Conservation (phyloP, 2,888 invertebrate genomes). For the Aquatica leii region DNA sequence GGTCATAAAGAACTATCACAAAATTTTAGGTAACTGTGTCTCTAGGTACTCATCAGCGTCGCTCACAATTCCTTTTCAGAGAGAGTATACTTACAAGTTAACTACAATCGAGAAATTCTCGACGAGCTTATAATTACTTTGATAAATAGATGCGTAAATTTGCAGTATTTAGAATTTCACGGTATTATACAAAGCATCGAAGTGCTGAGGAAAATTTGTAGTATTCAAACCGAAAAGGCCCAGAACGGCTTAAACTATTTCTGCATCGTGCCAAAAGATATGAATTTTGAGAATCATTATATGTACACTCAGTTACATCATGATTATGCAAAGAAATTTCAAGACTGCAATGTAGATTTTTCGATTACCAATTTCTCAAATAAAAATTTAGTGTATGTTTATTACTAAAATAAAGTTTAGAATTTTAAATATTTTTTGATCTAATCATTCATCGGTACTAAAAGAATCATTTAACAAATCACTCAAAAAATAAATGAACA, state of each 20-base stretch:
- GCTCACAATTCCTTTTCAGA: constrained; percentile 48
- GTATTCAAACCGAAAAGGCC: constrained; percentile 6
- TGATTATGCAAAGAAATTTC: constrained; percentile 53
- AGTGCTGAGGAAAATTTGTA: constrained; percentile 53
- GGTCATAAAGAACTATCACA: constrained; percentile 58
- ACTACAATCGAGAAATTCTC: constrained; percentile 61
- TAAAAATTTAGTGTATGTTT: constrained; percentile 28
- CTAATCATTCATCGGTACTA: too few relatives aligned
- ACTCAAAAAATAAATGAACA: too few relatives aligned
- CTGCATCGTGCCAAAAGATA: constrained; percentile 55
- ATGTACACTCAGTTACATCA: constrained; percentile 53
- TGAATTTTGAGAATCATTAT: constrained; percentile 53
- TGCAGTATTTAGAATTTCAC: constrained; percentile 60
- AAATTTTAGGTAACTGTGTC: constrained; percentile 57
- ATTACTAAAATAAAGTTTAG: constrained; percentile 23
- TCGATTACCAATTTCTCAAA: constrained; percentile 43
- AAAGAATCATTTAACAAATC: too few relatives aligned
- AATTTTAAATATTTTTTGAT: too few relatives aligned
- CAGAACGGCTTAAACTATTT: constrained; percentile 42
- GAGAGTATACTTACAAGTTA: constrained; percentile 59
- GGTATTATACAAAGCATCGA: constrained; percentile 60
- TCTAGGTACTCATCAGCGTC: not conserved
- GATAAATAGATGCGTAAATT: constrained; percentile 57
- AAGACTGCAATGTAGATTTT: constrained; percentile 55
- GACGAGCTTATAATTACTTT: constrained; percentile 60